Conservation (phyloP, 2,888 invertebrate genomes). For the Agriotes lineatus region DNA sequence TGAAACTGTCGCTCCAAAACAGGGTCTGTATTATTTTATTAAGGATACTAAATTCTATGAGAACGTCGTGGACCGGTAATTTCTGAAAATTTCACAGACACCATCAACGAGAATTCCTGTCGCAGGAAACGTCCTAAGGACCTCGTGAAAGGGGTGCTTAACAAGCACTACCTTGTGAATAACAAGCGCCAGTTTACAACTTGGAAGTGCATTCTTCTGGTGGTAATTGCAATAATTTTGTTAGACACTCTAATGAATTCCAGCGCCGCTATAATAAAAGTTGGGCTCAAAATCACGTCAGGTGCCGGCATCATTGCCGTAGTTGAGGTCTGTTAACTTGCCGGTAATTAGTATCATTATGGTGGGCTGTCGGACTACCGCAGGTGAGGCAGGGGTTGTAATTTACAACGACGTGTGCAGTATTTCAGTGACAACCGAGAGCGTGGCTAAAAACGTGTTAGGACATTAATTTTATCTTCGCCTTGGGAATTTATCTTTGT, state of each 20-base stretch:
- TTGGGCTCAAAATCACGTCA: slow-evolving; percentile 6
- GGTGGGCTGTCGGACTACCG: slow-evolving; percentile 7
- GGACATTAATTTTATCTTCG: slow-evolving; percentile 1
- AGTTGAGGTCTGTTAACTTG: slow-evolving; percentile 21
- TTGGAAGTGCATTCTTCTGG: slow-evolving; percentile 1
- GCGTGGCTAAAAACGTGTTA: background rate
- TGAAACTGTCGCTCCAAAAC: too few relatives aligned
- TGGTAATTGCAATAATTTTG: slow-evolving; percentile 11
- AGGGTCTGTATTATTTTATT: too few relatives aligned
- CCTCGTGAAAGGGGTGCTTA: background rate
- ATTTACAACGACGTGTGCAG: slow-evolving; percentile 21
- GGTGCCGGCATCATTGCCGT: background rate
- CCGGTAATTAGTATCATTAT: slow-evolving; percentile 24
- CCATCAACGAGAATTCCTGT: too few relatives aligned
- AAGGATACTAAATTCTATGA: too few relatives aligned
- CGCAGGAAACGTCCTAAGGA: too few relatives aligned
- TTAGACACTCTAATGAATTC: slow-evolving; percentile 12
- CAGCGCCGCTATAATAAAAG: background rate
- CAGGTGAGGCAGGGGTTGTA: slow-evolving; percentile 10
- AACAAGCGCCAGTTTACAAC: background rate
- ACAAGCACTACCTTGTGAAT: background rate
- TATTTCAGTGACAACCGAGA: background rate
- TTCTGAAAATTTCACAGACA: too few relatives aligned
- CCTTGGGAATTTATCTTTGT: background rate
- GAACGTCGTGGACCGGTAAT: too few relatives aligned